Conservation (phyloP, 92 coral and sea anemone genomes). For the Desmophyllum pertusum region DNA sequence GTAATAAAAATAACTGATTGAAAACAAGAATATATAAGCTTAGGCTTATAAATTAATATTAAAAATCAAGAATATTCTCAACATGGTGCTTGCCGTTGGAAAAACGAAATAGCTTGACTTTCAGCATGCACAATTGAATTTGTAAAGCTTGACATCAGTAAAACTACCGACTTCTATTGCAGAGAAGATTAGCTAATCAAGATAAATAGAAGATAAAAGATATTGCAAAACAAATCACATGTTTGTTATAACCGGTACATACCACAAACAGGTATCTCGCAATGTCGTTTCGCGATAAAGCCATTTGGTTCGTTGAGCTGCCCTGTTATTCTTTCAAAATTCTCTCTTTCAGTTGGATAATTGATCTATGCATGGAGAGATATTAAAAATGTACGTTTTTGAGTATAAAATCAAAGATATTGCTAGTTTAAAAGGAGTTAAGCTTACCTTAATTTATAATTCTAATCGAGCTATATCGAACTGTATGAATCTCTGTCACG, state of each 20-base stretch:
- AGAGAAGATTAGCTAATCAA: background rate
- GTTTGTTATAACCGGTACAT: background rate
- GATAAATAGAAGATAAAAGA: background rate
- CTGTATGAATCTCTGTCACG: background rate
- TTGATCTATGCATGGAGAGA: background rate
- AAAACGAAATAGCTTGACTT: background rate
- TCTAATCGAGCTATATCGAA: too few species aligned
- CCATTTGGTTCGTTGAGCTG: background rate
- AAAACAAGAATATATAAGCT: too few species aligned
- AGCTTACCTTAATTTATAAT: background rate
- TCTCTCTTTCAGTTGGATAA: background rate
- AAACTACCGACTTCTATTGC: background rate
- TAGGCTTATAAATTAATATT: too few species aligned
- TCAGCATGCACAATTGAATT: background rate
- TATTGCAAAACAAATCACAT: background rate
- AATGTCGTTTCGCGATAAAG: slow-evolving; percentile 37
- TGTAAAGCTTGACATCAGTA: background rate
- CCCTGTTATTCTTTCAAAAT: background rate
- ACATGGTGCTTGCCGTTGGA: background rate
- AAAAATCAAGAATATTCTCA: background rate
- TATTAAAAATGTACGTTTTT: background rate
- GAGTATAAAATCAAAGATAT: background rate
- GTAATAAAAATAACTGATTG: background rate
- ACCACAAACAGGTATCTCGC: slow-evolving; percentile 40
- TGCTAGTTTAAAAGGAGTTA: background rate